phyloP scores from a whole-genome alignment of 1,140 invertebrate genomes.

The Drosophila nasuta region DNA sequence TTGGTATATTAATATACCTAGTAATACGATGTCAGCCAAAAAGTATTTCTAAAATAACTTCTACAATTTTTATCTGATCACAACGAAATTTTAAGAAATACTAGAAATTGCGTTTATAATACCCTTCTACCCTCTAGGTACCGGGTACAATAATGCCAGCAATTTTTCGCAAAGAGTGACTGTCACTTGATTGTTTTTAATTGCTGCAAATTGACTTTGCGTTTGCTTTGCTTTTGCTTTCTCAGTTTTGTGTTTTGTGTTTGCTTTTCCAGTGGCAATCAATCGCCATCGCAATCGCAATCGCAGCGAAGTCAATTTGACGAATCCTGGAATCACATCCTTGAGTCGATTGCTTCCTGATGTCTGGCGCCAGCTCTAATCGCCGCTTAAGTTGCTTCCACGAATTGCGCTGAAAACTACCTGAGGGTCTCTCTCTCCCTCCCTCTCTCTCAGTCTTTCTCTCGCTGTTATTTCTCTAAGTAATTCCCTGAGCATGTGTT shows the following conservation, averaged over 20 bases:
- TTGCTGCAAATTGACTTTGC: constrained; percentile 39
- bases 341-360: constrained; percentile 5
- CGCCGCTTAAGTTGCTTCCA: constrained; percentile 27
- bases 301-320: not conserved
- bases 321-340: constrained; percentile 10
- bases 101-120: no score
- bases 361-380: constrained; percentile 45
- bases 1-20: no score
- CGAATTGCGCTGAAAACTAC: constrained; percentile 26
- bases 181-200: constrained; percentile 47
- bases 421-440: constrained; percentile 13
- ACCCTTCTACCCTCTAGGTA: no score
- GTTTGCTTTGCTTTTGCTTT: constrained; percentile 10
- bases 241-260: no score
- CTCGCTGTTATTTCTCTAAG: not conserved
- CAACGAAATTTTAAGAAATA: no score
- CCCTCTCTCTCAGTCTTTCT: not conserved
- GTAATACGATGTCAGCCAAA: no score
- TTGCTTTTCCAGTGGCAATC: no score
- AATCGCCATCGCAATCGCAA: constrained; percentile 2
- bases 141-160: no score
- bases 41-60: no score
- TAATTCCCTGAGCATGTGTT: constrained; percentile 30
- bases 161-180: not conserved
- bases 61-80: no score